These are phyloP conservation scores for Podarcis raffonei DNA, from an alignment of 2,113 vertebrate species.

Conservation along the genomic window DNA sequence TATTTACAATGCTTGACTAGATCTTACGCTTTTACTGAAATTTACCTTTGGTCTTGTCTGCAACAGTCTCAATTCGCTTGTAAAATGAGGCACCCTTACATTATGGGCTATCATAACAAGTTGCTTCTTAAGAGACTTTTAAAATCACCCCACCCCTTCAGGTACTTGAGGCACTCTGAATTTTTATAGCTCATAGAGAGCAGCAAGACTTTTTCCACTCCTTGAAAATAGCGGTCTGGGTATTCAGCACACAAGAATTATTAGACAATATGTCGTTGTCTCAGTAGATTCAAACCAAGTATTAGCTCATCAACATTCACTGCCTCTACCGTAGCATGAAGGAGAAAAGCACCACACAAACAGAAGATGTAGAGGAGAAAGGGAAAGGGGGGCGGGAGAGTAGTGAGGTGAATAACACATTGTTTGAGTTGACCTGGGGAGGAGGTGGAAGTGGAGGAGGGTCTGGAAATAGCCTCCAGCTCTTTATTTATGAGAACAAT, in stretches of 20 bases:
- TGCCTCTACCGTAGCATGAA: conserved; percentile 21
- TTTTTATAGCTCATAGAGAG: not conserved
- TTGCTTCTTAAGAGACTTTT: conserved; percentile 6
- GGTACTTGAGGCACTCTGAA: conserved; percentile 2
- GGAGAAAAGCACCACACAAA: conserved; percentile 35
- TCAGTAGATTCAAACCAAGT: not conserved
- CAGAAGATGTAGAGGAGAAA: not conserved
- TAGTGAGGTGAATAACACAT: not conserved
- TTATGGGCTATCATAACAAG: conserved; percentile 37
- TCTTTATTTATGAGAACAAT: conserved; percentile 7
- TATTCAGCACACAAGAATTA: conserved; percentile 6
- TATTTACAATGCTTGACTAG: conserved; percentile 77
- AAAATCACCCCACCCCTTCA: not conserved
- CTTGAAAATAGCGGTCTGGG: conserved; percentile 1
- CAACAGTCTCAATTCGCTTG: conserved; percentile 33
- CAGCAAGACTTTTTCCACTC: not conserved
- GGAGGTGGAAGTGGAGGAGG: not conserved
- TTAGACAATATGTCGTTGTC: conserved; percentile 34
- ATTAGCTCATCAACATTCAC: conserved; percentile 2
- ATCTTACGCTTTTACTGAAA: conserved; percentile 66
- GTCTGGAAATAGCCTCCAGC: not conserved
- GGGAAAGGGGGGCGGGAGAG: not conserved
- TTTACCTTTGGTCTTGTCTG: conserved; percentile 60
- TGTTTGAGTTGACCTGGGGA: not conserved
- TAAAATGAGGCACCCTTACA: conserved; percentile 20